Evolutionary conservation across 1,140 invertebrate genomes (phyloP).

Genomic region (Magallana gigas): DNA sequence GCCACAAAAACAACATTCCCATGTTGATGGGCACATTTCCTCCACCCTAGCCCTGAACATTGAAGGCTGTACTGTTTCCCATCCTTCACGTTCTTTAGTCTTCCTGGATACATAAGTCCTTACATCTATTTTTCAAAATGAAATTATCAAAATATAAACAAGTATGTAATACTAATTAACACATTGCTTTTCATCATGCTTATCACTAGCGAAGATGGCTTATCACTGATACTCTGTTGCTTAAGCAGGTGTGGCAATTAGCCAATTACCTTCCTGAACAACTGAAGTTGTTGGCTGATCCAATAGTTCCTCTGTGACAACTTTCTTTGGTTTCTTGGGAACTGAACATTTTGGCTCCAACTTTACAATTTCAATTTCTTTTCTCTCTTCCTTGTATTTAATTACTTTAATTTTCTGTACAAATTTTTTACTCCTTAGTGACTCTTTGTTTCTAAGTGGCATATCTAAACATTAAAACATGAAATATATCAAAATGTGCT

Average conservation of each 20-base stretch:
- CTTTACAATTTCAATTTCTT: conserved; percentile 12
- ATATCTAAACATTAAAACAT: conserved; percentile 12
- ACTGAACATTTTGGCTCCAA: background rate
- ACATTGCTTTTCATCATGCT: background rate
- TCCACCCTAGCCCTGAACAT: conserved; percentile 22
- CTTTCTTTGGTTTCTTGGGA: conserved; percentile 7
- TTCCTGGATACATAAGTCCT: conserved; percentile 16
- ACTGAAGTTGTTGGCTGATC: conserved; percentile 9
- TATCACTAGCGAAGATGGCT: no score
- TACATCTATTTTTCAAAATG: conserved; percentile 42
- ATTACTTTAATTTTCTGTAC: conserved; percentile 11
- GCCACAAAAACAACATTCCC: conserved; percentile 41
- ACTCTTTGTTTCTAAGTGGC: conserved; percentile 1
- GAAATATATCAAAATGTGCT: background rate
- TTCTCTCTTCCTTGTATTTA: conserved; percentile 17
- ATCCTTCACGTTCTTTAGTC: conserved; percentile 20
- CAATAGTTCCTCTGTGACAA: conserved; percentile 1
- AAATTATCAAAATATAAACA: conserved; percentile 42
- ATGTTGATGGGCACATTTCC: conserved; percentile 42
- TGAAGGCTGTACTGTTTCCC: conserved; percentile 2
- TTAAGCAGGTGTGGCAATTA: background rate
- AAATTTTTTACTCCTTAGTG: conserved; percentile 3
- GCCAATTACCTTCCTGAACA: background rate
- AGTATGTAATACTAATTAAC: background rate
- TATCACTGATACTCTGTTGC: no score